phyloP scores from a whole-genome alignment of 2,888 invertebrate species.

The Ormyrus thymus region DNA sequence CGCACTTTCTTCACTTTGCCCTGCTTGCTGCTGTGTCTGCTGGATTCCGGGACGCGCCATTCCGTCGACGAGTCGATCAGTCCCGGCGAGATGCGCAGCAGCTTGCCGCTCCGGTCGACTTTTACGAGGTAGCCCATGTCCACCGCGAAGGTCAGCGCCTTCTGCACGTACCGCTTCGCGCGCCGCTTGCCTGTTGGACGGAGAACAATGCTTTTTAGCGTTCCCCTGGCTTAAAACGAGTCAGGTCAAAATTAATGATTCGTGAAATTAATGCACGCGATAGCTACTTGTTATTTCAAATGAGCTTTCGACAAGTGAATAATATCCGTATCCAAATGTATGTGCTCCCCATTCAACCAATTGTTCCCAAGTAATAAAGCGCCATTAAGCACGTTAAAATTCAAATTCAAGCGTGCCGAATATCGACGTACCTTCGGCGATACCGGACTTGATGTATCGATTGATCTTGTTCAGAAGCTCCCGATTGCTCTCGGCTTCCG shows the following conservation, averaged over 20 bases:
- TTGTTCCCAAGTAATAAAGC: too few relatives aligned
- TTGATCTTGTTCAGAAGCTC: constrained; percentile 64
- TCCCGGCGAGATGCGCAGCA: constrained; percentile 61
- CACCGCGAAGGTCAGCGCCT: constrained; percentile 65
- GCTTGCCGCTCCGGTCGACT: constrained; percentile 61
- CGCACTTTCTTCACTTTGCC: too few relatives aligned
- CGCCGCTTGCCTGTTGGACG: constrained; percentile 61
- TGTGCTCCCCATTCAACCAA: too few relatives aligned
- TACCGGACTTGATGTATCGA: constrained; percentile 63
- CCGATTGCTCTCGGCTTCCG: constrained; percentile 19
- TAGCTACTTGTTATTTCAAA: too few relatives aligned
- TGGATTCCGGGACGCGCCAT: too few relatives aligned
- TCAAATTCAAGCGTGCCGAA: background rate
- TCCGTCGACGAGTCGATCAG: constrained; percentile 7
- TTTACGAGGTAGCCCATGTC: constrained; percentile 66
- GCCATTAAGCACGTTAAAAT: background rate
- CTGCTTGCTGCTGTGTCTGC: background rate
- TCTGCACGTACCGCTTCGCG: constrained; percentile 64
- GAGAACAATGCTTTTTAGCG: too few relatives aligned
- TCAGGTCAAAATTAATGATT: too few relatives aligned
- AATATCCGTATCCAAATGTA: too few relatives aligned
- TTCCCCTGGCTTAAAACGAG: too few relatives aligned
- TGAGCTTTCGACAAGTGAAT: too few relatives aligned
- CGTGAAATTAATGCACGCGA: too few relatives aligned
- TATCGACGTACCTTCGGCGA: constrained; percentile 62